phyloP scores from a whole-genome alignment of 2,113 vertebrate genomes.

The Odocoileus hemionus region DNA sequence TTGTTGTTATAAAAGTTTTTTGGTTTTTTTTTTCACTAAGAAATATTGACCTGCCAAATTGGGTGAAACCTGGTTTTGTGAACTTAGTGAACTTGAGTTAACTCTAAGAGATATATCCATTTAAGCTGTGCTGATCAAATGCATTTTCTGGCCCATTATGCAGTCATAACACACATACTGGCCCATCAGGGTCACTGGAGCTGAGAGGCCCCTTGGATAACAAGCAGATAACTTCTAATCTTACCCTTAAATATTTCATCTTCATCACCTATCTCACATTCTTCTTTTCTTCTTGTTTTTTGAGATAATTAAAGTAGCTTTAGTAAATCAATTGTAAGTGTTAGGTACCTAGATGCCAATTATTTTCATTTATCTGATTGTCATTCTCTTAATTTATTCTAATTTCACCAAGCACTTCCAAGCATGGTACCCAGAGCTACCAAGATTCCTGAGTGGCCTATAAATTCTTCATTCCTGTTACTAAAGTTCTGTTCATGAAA shows the following conservation, averaged over 20 bases:
- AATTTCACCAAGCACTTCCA: background rate
- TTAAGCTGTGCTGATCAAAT: background rate
- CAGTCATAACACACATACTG: background rate
- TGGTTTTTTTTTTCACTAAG: background rate
- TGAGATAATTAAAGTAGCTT: background rate
- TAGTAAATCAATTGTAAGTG: background rate
- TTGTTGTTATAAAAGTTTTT: background rate
- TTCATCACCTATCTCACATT: background rate
- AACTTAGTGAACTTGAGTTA: background rate
- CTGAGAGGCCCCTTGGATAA: fast-evolving
- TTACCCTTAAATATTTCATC: background rate
- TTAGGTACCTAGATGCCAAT: too few species aligned
- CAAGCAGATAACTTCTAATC: background rate
- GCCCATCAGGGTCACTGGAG: background rate
- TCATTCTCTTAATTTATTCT: background rate
- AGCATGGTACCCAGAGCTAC: background rate
- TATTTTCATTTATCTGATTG: background rate
- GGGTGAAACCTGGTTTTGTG: background rate
- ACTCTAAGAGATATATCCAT: background rate
- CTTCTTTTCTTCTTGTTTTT: background rate
- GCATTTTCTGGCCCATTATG: background rate
- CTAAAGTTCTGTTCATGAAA: background rate
- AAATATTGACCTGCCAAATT: background rate
- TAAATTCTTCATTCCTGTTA: background rate
- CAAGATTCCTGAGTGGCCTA: background rate